Evolutionary conservation across 2,888 invertebrate species (phyloP), one percentile per base, ranked within the genome.

Genomic region (Hemistola chrysoprasaria): DNA sequence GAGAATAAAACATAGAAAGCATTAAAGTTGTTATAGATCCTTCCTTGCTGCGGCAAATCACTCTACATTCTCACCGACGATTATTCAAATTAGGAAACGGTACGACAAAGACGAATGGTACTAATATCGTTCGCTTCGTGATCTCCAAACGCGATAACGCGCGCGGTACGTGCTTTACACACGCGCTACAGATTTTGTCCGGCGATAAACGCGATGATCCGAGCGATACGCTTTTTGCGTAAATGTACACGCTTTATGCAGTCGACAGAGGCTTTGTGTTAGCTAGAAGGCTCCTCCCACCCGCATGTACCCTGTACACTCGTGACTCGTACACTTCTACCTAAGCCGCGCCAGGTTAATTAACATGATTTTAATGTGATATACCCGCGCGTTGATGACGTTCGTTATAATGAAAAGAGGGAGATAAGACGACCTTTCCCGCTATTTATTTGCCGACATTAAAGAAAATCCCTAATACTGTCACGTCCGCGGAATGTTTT

Each of bases 81-180:
- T 88, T 88, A 88, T 88, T 87, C 80, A 87, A 88, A 88, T 88
- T 81, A 88, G 84, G 78, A 76, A 86, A 78, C 72, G 78, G 78
- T 74, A 83, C 84, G 88, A 88, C 88, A 87, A 81, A 87, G 88
- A 88, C 86, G 87, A 86, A 88, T 88, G 86, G 85, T 74, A 75
- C 77, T 86, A 85, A 87, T 87, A 87, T 83, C 85, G 84, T 68
- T 69, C 71, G 71, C 65, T 69, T 63, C 59, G 77, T 76, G 87
- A 87, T 86, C 73, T 76, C 75, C 60, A 56, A 50, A 63, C 49
- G 59, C 76, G 86, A 87, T 87, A 84, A 60, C 71, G 66, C 64
- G 68, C 70, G 67, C 62, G 67, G 70, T 79, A 78, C 81, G 78
- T 78, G 75, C 78, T 68, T 67, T 71, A 80, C 78, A 85, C 86